Base-by-base conservation (phyloP, 2,797 vertebrate species). In the Amphiprion clarkii region DNA sequence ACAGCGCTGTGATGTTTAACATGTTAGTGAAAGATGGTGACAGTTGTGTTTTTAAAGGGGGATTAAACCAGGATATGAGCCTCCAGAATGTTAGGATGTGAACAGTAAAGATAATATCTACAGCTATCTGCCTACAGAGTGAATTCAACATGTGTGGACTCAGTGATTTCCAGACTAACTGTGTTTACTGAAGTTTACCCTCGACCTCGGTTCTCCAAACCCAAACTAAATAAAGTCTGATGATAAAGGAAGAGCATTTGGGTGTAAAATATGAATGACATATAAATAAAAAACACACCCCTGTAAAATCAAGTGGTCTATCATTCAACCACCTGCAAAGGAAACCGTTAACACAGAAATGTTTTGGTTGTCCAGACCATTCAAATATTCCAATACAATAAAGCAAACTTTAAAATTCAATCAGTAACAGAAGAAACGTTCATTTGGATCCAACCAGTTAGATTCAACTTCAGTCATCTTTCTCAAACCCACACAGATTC, bases 301-400 rank as follows among this genome's bases (percentile, higher is more conserved):
- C 54, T 11, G 40, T 63, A 78, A 65, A 68, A 77, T 75, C 46
- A 71, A 75, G 44, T 21, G 59, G 39, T 70, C 53, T 21, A 51
- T 75, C 74, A 73, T 74, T 71, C 73, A 73, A 62, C 67, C 67
- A 73, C 54, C 42, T 67, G 19, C 21, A 67, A 75, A 71, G 17
- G 39, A 60, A 67, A 53, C 60, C 6, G 21, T 48, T 6, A 44
- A 70, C 11, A 77, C 40, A 67, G 39, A 17, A 55, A 39, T 0
- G 2, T 46, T 58, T 48, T 44, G 25, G 66, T 63, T 65, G 64
- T 76, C 31, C 53, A 76, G 69, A 74, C 61, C 53, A 53, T 53
- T 48, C 1, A 44, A 29, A 54, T n/a, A 31, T 58, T 56, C 6
- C 11, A 46, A 23, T 9, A 21, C 0, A 46, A 61, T 13, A 66